Percentiles rank a stretch among this genome's conserved stretches.
Evolutionary conservation across 2,113 vertebrate genomes (phyloP).

Genomic region (Catagonus wagneri): DNA sequence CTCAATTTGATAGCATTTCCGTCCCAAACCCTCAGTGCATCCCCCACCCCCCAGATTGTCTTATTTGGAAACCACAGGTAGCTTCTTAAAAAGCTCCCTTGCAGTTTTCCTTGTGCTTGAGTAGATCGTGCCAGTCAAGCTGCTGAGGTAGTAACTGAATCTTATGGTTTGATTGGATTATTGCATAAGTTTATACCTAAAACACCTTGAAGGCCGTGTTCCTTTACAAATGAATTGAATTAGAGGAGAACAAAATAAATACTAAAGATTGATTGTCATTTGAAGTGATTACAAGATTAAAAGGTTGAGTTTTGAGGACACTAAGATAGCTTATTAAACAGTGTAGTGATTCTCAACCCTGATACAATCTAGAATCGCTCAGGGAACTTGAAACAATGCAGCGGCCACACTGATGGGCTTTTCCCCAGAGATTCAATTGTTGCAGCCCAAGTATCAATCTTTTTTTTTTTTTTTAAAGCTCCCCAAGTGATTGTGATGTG

Average conservation of each 20-base stretch:
- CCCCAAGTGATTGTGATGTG: background rate
- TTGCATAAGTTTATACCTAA: background rate
- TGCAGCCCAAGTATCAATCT: background rate
- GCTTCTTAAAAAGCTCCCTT: constrained; percentile 34
- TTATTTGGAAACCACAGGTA: too few relatives aligned
- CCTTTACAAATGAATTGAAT: constrained; percentile 57
- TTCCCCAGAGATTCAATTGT: background rate
- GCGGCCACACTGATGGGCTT: background rate
- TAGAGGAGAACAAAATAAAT: constrained; percentile 41
- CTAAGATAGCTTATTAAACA: background rate
- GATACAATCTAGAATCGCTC: background rate
- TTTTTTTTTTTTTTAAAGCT: background rate
- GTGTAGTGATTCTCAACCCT: background rate
- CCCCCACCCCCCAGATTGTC: too few relatives aligned
- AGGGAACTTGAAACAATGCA: background rate
- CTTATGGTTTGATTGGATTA: constrained; percentile 55
- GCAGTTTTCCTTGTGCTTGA: constrained; percentile 30
- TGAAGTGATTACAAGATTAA: constrained; percentile 23
- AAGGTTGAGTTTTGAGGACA: background rate
- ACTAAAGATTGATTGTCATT: constrained; percentile 4
- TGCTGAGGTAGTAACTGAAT: background rate
- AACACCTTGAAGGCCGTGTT: background rate
- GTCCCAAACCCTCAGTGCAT: too few relatives aligned
- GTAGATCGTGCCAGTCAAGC: background rate
- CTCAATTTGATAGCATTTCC: too few relatives aligned